Percentiles rank a stretch among this genome's conserved stretches.
phyloP scores from a whole-genome alignment of 2,113 vertebrate species.

The Epinephelus moara region DNA sequence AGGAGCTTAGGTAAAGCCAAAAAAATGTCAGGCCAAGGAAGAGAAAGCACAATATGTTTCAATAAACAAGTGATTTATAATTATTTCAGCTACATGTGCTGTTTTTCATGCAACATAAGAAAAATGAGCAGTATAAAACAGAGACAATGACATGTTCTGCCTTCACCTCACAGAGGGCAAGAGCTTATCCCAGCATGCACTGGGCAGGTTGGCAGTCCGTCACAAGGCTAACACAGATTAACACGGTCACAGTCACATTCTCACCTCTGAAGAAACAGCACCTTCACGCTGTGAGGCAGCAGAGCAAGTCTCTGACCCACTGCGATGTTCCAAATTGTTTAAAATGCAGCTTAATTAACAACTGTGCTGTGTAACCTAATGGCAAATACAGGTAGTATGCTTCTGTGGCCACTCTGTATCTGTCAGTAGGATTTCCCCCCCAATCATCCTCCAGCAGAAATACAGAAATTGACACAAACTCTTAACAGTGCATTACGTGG shows the following conservation, averaged over 20 bases:
- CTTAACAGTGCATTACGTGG: no score
- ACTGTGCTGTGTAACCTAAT: conserved; percentile 25
- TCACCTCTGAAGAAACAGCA: conserved; percentile 62
- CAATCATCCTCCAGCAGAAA: neutral
- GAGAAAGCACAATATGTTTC: neutral
- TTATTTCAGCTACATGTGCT: neutral
- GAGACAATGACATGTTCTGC: conserved; percentile 19
- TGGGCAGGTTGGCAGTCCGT: conserved; percentile 41
- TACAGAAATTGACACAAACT: no score
- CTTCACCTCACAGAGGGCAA: conserved; percentile 40
- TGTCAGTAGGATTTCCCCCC: neutral
- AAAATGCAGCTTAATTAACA: conserved; percentile 57
- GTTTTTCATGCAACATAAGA: neutral
- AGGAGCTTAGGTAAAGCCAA: conserved; percentile 15
- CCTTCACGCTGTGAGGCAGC: conserved; percentile 51
- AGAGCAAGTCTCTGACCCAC: conserved; percentile 44
- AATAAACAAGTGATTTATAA: conserved; percentile 5
- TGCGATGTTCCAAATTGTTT: conserved; percentile 34
- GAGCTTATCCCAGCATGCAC: conserved; percentile 56
- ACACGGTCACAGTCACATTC: conserved; percentile 51
- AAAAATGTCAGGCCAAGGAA: conserved; percentile 3
- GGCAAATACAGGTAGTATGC: neutral
- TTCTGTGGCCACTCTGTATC: neutral
- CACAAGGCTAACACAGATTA: conserved; percentile 57
- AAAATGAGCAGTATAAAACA: neutral